Evolutionary conservation across 2,113 vertebrate genomes (phyloP).

Genomic region (Nesospiza acunhae): DNA sequence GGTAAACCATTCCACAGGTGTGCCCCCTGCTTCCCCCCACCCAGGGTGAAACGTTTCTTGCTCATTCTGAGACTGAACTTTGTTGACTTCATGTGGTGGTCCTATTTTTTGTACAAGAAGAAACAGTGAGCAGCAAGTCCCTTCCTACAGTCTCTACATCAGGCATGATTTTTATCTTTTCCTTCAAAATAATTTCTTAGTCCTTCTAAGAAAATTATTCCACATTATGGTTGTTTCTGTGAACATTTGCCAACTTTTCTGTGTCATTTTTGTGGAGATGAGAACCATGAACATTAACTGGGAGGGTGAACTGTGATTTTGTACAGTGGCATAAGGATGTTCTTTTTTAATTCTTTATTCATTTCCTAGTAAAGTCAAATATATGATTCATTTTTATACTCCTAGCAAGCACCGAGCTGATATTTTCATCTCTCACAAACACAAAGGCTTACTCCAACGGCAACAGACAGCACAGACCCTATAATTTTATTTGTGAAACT

Average conservation of each 20-base stretch:
- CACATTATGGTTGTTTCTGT: background rate
- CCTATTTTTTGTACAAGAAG: background rate
- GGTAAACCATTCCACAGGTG: background rate
- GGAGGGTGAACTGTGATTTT: background rate
- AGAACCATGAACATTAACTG: background rate
- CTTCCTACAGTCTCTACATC: background rate
- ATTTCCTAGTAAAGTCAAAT: background rate
- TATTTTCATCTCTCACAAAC: background rate
- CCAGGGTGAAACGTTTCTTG: background rate
- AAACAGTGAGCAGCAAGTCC: background rate
- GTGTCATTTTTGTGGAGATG: background rate
- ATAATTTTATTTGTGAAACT: background rate
- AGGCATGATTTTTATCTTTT: background rate
- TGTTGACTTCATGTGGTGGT: background rate
- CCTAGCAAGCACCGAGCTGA: background rate
- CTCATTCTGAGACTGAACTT: background rate
- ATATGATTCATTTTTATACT: background rate
- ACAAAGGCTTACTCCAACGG: background rate
- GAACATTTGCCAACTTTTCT: background rate
- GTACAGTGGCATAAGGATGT: background rate
- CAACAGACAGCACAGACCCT: background rate
- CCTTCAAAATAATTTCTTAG: background rate
- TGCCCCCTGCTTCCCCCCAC: accelerated
- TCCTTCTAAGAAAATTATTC: background rate
- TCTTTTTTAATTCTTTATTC: background rate